A percentile compares a stretch with the other conserved stretches of the same genome.
These are phyloP conservation scores for Caenorhabditis drosophilae DNA, from an alignment of 2,888 invertebrate genomes.

Conservation along the genomic window DNA sequence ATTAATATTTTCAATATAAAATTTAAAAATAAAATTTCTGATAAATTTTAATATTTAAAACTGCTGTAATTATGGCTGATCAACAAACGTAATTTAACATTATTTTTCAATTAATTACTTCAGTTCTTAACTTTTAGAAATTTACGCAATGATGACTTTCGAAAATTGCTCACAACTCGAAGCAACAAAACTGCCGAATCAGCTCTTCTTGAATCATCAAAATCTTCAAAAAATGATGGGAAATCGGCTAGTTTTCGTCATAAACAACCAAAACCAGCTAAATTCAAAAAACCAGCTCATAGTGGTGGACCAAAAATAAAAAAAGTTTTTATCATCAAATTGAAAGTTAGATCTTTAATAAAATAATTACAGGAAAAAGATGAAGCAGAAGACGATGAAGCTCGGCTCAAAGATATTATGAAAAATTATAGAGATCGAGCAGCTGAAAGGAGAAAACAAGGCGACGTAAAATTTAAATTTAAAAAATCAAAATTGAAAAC, in stretches of 20 bases:
- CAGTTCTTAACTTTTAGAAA: no score
- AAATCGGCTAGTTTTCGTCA: slow-evolving; percentile 33
- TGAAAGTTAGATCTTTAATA: neutral
- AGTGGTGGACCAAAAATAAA: neutral
- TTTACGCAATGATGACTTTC: slow-evolving; percentile 64
- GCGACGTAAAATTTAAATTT: slow-evolving; percentile 36
- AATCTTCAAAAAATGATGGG: slow-evolving; percentile 11
- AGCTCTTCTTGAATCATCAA: slow-evolving; percentile 11
- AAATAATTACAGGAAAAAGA: slow-evolving; percentile 14
- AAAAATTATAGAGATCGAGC: slow-evolving; percentile 70
- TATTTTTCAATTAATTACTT: no score
- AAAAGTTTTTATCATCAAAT: slow-evolving; percentile 11
- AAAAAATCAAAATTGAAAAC: neutral
- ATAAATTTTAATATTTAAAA: neutral
- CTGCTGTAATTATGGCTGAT: no score
- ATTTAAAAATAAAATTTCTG: neutral
- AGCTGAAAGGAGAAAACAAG: slow-evolving; percentile 64
- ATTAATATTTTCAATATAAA: neutral
- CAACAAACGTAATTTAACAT: slow-evolving; percentile 1
- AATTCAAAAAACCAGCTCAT: slow-evolving; percentile 25
- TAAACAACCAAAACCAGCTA: slow-evolving; percentile 37
- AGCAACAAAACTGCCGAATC: slow-evolving; percentile 29
- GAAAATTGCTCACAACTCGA: slow-evolving; percentile 57
- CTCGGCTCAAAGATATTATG: slow-evolving; percentile 59
- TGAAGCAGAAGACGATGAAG: slow-evolving; percentile 62